phyloP scores from a whole-genome alignment of 1,140 invertebrate genomes.

The Nymphalis io region DNA sequence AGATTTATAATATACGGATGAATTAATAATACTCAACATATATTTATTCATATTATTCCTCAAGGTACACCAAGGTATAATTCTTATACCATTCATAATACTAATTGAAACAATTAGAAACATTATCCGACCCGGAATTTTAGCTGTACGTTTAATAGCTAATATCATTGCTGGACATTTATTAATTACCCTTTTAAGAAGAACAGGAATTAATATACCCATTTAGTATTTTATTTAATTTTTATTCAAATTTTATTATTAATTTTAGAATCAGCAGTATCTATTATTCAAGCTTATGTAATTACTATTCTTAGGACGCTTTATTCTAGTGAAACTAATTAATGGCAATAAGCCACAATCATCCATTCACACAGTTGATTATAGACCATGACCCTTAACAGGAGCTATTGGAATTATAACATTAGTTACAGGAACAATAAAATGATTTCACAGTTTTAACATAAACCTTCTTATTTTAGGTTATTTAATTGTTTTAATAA shows the following conservation, averaged over 20 bases:
- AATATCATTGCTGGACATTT: conserved; percentile 61
- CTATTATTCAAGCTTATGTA: conserved; percentile 43
- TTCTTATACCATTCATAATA: conserved; percentile 81
- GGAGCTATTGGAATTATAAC: conserved; percentile 41
- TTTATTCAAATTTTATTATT: conserved; percentile 29
- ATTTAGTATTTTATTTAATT: conserved; percentile 29
- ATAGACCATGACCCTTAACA: conserved; percentile 40
- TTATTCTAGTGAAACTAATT: conserved; percentile 36
- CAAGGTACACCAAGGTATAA: conserved; percentile 80
- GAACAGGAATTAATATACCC: no score
- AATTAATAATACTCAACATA: conserved; percentile 80
- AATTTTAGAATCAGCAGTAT: conserved; percentile 35
- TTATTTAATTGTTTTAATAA: conserved; percentile 39
- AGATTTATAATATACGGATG: conserved; percentile 82
- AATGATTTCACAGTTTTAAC: conserved; percentile 46
- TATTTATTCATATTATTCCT: conserved; percentile 84
- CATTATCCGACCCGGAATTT: conserved; percentile 83
- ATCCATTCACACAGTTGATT: conserved; percentile 36
- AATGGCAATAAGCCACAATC: conserved; percentile 36
- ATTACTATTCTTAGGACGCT: conserved; percentile 39
- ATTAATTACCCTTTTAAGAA: conserved; percentile 31
- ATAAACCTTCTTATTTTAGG: conserved; percentile 41
- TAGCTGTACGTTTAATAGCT: conserved; percentile 84
- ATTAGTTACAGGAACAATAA: conserved; percentile 39
- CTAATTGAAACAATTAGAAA: conserved; percentile 83